Evolutionary conservation across 2,113 vertebrate genomes (phyloP).

Genomic region (Pungitius pungitius): DNA sequence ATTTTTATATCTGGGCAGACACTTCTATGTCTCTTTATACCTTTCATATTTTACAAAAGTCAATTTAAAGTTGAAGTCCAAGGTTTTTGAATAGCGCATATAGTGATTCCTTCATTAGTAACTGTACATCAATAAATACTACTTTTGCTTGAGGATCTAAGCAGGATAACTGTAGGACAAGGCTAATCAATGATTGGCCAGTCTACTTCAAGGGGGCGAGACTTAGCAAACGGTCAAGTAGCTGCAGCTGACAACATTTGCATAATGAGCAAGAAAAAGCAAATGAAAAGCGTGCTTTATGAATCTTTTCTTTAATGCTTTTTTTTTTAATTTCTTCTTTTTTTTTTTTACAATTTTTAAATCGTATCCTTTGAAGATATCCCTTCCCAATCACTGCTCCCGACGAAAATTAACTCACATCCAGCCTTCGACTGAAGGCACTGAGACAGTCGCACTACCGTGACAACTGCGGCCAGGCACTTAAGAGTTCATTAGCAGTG

Average conservation of each 20-base stretch:
- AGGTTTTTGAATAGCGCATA: too few species aligned
- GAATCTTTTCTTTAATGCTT: not conserved
- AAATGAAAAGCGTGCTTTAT: not conserved
- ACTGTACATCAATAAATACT: too few species aligned
- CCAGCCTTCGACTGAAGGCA: constrained; percentile 34
- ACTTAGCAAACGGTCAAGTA: not conserved
- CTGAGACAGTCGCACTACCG: constrained; percentile 54
- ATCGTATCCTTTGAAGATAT: not conserved
- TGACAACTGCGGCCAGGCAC: constrained; percentile 70
- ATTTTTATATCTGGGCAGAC: not conserved
- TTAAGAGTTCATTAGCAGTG: constrained; percentile 72
- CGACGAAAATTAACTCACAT: constrained; percentile 10
- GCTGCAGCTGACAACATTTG: not conserved
- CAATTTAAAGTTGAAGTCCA: not conserved
- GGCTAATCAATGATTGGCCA: too few species aligned
- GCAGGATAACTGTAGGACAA: too few species aligned
- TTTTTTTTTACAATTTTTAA: not conserved
- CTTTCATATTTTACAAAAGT: not conserved
- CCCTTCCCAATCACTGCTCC: not conserved
- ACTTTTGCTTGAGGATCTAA: too few species aligned
- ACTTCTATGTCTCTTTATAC: not conserved
- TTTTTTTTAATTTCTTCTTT: not conserved
- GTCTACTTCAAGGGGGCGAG: not conserved
- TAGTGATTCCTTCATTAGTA: too few species aligned
- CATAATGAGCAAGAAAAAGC: too few species aligned